These are phyloP conservation scores for Hirudo medicinalis DNA, from an alignment of 1,140 invertebrate species.

Conservation along the genomic window DNA sequence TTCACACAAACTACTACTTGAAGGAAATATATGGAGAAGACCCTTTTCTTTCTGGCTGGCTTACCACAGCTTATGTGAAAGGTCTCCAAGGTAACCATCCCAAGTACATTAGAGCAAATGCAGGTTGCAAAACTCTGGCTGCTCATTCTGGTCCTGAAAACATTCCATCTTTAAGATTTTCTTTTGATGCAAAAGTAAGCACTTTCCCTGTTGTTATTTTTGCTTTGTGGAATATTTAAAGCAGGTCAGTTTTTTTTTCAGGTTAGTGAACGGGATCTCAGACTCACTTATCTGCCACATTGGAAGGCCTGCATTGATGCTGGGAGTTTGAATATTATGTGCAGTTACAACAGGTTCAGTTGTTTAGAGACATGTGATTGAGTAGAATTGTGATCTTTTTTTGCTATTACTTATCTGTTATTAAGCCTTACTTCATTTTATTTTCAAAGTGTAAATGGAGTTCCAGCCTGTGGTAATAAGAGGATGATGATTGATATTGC, in stretches of 20 bases:
- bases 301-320: conserved; percentile 23
- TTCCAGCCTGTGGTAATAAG: conserved; percentile 22
- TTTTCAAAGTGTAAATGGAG: conserved; percentile 15
- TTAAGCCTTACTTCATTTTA: no score
- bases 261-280: conserved; percentile 23
- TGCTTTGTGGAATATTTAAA: not conserved
- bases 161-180: conserved; percentile 24
- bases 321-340: conserved; percentile 23
- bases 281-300: conserved; percentile 22
- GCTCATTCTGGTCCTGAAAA: conserved; percentile 24
- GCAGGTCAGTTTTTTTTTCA: not conserved
- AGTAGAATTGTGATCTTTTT: no score
- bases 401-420: no score
- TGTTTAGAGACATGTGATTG: not conserved
- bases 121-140: conserved; percentile 23
- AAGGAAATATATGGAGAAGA: conserved; percentile 26
- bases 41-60: conserved; percentile 20
- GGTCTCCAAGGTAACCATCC: conserved; percentile 23
- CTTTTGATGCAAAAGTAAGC: conserved; percentile 19
- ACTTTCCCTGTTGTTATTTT: not conserved
- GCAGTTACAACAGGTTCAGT: conserved; percentile 21
- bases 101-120: conserved; percentile 21
- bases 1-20: not conserved
- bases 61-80: conserved; percentile 21
- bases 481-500: conserved; percentile 17